phyloP scores from a whole-genome alignment of 2,888 invertebrate genomes.

The Lacanobia wlatinum region DNA sequence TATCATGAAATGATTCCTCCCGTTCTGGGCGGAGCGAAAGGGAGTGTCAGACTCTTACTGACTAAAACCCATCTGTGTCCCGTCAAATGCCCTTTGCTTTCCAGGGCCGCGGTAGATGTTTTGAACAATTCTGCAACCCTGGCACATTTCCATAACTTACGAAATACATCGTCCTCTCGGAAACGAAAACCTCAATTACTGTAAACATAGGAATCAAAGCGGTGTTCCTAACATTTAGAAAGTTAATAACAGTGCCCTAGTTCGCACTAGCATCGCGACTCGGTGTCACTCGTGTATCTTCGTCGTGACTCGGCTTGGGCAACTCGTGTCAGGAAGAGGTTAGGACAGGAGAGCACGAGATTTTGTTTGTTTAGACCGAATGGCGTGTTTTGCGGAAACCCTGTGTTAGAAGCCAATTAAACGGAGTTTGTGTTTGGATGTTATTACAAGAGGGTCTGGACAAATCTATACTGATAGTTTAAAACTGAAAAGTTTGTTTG shows the following conservation, averaged over 20 bases:
- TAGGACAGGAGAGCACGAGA: neutral
- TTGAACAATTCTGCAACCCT: too few relatives aligned
- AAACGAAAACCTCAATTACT: slow-evolving; percentile 36
- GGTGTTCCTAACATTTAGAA: slow-evolving; percentile 46
- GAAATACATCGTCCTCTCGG: slow-evolving; percentile 10
- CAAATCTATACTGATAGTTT: too few relatives aligned
- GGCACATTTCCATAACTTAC: neutral
- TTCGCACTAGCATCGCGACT: slow-evolving; percentile 40
- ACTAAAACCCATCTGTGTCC: too few relatives aligned
- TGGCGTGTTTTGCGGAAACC: neutral
- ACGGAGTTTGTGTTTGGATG: too few relatives aligned
- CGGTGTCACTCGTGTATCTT: slow-evolving; percentile 28
- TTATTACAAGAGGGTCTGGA: too few relatives aligned
- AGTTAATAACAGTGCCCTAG: slow-evolving; percentile 52
- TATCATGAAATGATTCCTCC: too few relatives aligned
- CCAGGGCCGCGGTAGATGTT: too few relatives aligned
- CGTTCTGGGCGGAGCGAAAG: too few relatives aligned
- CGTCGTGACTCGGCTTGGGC: slow-evolving; percentile 50
- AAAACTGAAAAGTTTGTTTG: too few relatives aligned
- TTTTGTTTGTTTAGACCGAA: neutral
- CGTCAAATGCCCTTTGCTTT: too few relatives aligned
- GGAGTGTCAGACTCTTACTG: too few relatives aligned
- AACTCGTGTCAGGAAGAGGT: slow-evolving; percentile 14
- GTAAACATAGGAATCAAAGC: slow-evolving; percentile 42
- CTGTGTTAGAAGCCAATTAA: too few relatives aligned